Evolutionary conservation across 2,113 vertebrate species (phyloP).

Genomic region (Dissostichus mawsoni): DNA sequence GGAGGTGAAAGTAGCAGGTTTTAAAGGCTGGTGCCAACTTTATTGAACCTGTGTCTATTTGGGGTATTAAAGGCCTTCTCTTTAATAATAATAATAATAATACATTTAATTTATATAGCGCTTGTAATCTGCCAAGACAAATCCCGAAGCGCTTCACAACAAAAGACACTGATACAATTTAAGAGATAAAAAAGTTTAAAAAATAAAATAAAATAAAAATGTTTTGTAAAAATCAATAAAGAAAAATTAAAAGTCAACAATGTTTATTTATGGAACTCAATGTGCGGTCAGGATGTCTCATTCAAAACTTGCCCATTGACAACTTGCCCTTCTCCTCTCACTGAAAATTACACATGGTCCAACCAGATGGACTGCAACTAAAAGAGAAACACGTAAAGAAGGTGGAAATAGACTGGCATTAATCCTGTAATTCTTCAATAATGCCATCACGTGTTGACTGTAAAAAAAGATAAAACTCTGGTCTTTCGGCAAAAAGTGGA

Average conservation of each 20-base stretch:
- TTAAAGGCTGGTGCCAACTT: conserved; percentile 52
- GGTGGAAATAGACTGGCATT: not conserved
- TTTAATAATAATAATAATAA: conserved; percentile 19
- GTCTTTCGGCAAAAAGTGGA: not conserved
- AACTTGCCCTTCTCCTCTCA: not conserved
- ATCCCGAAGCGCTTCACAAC: no score
- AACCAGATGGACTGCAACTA: conserved; percentile 17
- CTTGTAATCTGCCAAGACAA: no score
- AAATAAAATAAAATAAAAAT: no score
- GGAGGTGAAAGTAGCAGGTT: conserved; percentile 51
- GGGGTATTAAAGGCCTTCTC: conserved; percentile 14
- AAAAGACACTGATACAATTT: no score
- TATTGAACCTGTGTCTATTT: conserved; percentile 35
- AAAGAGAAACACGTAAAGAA: not conserved
- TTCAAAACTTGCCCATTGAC: conserved; percentile 5
- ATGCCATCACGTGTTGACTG: not conserved
- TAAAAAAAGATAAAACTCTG: not conserved
- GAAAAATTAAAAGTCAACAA: not conserved
- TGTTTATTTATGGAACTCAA: conserved; percentile 34
- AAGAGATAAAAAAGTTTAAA: no score
- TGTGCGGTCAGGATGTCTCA: not conserved
- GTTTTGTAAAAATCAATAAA: no score
- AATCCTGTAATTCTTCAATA: not conserved
- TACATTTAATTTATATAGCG: no score
- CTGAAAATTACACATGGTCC: conserved; percentile 16